Percentiles rank a stretch among this genome's conserved stretches.
Conservation (phyloP, 2,113 vertebrate genomes). For the Megaceryle maxima region DNA sequence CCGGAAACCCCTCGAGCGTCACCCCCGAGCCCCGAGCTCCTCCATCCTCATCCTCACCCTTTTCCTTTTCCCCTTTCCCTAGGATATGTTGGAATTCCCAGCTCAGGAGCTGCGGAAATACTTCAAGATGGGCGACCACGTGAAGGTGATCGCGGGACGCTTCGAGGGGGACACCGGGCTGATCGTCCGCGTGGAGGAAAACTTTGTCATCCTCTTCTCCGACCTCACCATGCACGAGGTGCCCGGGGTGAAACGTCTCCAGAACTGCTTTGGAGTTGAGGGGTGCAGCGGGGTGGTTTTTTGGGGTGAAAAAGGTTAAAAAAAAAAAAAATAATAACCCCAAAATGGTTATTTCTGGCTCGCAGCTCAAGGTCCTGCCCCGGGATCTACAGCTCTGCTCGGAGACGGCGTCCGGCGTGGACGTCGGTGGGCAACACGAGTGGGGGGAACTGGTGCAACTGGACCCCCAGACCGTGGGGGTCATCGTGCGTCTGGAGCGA, state of each 20-base stretch:
- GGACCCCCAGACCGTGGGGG: constrained; percentile 90
- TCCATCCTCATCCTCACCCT: no score
- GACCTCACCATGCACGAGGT: constrained; percentile 96
- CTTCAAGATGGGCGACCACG: constrained; percentile 97
- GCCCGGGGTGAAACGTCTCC: neutral
- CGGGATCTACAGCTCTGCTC: constrained; percentile 95
- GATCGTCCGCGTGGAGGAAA: constrained; percentile 94
- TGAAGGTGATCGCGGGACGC: constrained; percentile 93
- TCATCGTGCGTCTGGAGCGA: constrained; percentile 91
- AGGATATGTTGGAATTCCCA: constrained; percentile 96
- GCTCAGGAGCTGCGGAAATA: constrained; percentile 93
- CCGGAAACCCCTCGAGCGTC: no score
- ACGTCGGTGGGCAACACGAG: constrained; percentile 93
- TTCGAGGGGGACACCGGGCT: constrained; percentile 95
- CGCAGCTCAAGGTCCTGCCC: constrained; percentile 88
- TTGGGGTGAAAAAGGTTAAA: no score
- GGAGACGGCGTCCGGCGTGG: constrained; percentile 91
- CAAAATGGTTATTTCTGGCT: no score
- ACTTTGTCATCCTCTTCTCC: constrained; percentile 95
- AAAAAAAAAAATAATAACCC: no score
- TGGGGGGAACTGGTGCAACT: constrained; percentile 95
- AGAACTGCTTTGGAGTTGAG: no score
- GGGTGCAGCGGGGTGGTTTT: no score
- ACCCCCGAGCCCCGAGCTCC: no score
- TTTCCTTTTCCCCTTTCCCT: no score